These are phyloP conservation scores for Hirtodrosophila cameraria DNA, from an alignment of 2,888 invertebrate genomes.

Conservation along the genomic window DNA sequence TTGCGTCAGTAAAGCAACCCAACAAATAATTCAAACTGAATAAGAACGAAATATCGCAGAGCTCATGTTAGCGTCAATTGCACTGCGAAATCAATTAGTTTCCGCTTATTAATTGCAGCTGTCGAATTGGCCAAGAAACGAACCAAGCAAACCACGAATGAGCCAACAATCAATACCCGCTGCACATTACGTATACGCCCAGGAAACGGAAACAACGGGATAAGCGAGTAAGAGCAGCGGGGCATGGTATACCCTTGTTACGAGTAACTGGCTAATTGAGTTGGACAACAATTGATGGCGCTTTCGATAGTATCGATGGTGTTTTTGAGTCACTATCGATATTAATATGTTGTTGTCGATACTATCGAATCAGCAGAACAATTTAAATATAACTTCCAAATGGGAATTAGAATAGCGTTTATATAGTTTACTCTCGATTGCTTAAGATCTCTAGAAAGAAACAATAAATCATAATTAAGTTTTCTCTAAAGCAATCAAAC, in stretches of 20 bases:
- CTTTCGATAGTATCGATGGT: too few relatives aligned
- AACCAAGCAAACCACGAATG: constrained; percentile 3
- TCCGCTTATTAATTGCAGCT: constrained; percentile 40
- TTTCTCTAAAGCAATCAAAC: too few relatives aligned
- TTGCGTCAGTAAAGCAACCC: constrained; percentile 7
- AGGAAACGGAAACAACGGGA: not conserved
- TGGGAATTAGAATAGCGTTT: too few relatives aligned
- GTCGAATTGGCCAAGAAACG: constrained; percentile 10
- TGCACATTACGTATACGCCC: constrained; percentile 27
- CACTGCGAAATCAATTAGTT: constrained; percentile 42
- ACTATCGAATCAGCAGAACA: too few relatives aligned
- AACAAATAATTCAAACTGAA: not conserved
- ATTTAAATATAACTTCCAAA: too few relatives aligned
- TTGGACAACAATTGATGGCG: too few relatives aligned
- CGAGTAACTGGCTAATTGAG: not conserved
- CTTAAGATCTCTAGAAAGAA: too few relatives aligned
- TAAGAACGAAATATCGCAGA: constrained; percentile 3
- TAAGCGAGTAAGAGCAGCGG: not conserved
- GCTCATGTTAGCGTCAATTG: constrained; percentile 22
- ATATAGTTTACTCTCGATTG: too few relatives aligned
- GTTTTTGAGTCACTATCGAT: too few relatives aligned
- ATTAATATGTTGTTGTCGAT: too few relatives aligned
- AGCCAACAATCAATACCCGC: constrained; percentile 22
- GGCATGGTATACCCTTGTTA: not conserved
- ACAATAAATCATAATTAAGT: too few relatives aligned